Conservation (phyloP, 2,797 vertebrate genomes). For the Galagoides demidoff region DNA sequence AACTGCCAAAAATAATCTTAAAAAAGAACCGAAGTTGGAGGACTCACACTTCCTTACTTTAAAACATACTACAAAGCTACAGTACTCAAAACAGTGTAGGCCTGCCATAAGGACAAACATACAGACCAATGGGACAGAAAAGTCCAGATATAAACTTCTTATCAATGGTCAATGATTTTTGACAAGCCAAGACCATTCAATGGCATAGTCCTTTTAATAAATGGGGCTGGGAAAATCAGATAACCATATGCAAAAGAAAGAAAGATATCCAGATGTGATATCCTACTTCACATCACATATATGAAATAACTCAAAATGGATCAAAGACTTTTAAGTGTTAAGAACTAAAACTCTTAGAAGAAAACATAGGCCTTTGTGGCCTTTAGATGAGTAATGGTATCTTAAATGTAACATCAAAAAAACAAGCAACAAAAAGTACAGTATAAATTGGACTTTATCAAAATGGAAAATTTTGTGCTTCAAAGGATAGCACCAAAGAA, state of each 20-base stretch:
- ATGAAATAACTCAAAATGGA: constrained; percentile 26
- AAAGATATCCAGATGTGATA: not conserved
- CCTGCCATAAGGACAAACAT: not conserved
- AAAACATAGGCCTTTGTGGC: not conserved
- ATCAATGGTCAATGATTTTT: not conserved
- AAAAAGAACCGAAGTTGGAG: not conserved
- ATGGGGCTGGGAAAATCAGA: not conserved
- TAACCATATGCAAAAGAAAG: not conserved
- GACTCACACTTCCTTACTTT: constrained; percentile 18
- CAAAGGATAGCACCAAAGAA: constrained; percentile 3
- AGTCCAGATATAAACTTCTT: not conserved
- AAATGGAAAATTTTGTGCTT: not conserved
- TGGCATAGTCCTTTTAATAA: not conserved
- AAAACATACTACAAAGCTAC: constrained; percentile 7
- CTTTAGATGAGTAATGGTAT: not conserved
- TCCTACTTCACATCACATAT: not conserved
- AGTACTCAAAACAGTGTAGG: not conserved
- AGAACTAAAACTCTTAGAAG: not conserved
- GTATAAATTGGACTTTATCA: not conserved
- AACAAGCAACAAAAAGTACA: not conserved
- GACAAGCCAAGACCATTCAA: not conserved
- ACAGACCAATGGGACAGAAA: not conserved
- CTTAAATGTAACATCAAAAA: not conserved
- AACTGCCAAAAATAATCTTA: constrained; percentile 11
- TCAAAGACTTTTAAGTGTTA: not conserved